phyloP scores from a whole-genome alignment of 2,888 invertebrate genomes.

The Oscheius onirici region DNA sequence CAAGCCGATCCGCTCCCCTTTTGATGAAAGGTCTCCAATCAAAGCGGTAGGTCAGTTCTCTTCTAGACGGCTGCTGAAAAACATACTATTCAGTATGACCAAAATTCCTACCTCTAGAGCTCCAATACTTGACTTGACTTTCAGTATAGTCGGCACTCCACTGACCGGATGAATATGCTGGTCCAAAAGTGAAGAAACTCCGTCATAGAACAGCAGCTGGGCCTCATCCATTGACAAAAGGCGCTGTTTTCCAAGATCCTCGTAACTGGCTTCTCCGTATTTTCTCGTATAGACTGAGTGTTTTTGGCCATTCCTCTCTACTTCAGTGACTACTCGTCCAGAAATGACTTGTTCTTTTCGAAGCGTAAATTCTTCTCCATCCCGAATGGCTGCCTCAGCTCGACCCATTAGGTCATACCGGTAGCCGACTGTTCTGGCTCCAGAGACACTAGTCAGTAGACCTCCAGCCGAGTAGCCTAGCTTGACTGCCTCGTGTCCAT shows the following conservation, averaged over 20 bases:
- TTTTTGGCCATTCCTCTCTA: slow-evolving; percentile 36
- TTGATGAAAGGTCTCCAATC: slow-evolving; percentile 94
- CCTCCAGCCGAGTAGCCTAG: slow-evolving; percentile 42
- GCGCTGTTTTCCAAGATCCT: slow-evolving; percentile 3
- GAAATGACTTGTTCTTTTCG: slow-evolving; percentile 11
- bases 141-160: slow-evolving; percentile 31
- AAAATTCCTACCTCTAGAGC: slow-evolving; percentile 17
- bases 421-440: slow-evolving; percentile 30
- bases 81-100: no score
- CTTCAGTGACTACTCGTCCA: slow-evolving; percentile 27
- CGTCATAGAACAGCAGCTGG: slow-evolving; percentile 27
- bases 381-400: slow-evolving; percentile 34
- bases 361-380: slow-evolving; percentile 36
- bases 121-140: slow-evolving; percentile 37
- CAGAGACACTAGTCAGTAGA: slow-evolving; percentile 26
- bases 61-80: slow-evolving; percentile 73
- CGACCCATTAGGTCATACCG: slow-evolving; percentile 46
- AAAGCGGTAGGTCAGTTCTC: slow-evolving; percentile 88
- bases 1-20: slow-evolving; percentile 75
- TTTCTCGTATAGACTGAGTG: not conserved
- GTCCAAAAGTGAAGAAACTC: slow-evolving; percentile 37
- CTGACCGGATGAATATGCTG: slow-evolving; percentile 27
- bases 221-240: slow-evolving; percentile 44
- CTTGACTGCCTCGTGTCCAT: slow-evolving; percentile 35
- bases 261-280: not conserved